Base-by-base conservation (phyloP, 2,113 vertebrate genomes). In the Brachirus orientalis region DNA sequence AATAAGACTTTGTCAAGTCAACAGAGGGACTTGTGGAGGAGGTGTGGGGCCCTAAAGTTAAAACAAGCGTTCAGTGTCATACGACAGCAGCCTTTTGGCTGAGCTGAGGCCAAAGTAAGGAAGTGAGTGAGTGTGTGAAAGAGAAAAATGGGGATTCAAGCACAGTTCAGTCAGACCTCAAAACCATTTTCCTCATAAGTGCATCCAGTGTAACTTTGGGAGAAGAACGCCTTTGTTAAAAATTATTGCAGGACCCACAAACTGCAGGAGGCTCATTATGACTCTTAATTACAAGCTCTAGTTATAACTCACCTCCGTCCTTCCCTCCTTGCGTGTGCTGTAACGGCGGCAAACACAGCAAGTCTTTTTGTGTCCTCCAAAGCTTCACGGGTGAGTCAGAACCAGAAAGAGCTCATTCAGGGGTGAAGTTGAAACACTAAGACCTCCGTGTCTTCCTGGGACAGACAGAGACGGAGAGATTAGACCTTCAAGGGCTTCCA, bases 361-460 rank as follows among this genome's bases (percentile, higher is more conserved):
- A 64, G 77, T 61, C 86, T 91, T 89, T 90, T 80, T 90, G 83
- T 79, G 80, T 84, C 78, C 57, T 52, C 35, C 38, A 65, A 22
- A 70, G 75, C 70, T 62, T 48, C 68, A 45, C 53, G 80, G 63
- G 68, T 86, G 87, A 90, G 76, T 90, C 87, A 88, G 61, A 86
- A 74, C 75, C 75, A 86, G 80, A 88, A 84, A 89, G 84, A 54
- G 47, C 79, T 87, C 79, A 86, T 89, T 88, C 85, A 88, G 73
- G 70, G 67, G 22, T 78, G 69, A 80, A 75, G 69, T 77, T 74
- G 79, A 82, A 90, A 87, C 79, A 86, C 60, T 36, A 16, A 71
- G 80, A 88, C 77, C 79, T 83, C 79, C 84, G 54, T 79, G 86
- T 65, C 60, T 80, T 56, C 18, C 1, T 10, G 22, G 64, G 65